Conservation (phyloP, 1,140 invertebrate genomes). For the Choristoneura fumiferana region DNA sequence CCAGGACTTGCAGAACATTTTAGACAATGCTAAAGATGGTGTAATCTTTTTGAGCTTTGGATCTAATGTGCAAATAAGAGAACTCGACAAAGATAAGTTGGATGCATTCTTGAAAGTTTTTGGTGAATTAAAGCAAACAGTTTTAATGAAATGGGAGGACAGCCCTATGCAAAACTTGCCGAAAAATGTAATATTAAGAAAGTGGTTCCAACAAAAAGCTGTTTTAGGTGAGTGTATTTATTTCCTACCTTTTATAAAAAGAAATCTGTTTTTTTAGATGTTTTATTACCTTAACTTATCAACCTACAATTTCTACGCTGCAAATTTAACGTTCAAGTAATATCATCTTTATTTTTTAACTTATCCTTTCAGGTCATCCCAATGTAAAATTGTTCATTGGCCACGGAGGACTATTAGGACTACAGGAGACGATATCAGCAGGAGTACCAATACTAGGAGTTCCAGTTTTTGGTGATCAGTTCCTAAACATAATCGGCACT, state of each 20-base stretch:
- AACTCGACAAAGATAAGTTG: conserved; percentile 22
- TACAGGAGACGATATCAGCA: conserved; percentile 80
- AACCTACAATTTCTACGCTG: too few species aligned
- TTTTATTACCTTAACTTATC: too few species aligned
- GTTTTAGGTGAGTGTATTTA: conserved; percentile 68
- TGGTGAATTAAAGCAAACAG: conserved; percentile 52
- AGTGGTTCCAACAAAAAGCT: conserved; percentile 82
- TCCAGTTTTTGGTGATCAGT: conserved; percentile 80
- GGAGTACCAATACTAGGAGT: conserved; percentile 82
- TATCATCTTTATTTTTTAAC: not conserved
- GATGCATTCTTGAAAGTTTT: conserved; percentile 47
- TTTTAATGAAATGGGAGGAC: conserved; percentile 70
- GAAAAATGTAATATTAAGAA: conserved; percentile 77
- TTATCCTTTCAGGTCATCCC: conserved; percentile 58
- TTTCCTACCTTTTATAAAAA: too few species aligned
- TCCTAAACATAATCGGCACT: conserved; percentile 68
- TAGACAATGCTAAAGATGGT: conserved; percentile 34
- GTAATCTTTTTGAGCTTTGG: conserved; percentile 53
- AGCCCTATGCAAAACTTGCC: conserved; percentile 38
- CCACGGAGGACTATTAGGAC: conserved; percentile 81
- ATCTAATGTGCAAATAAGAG: conserved; percentile 32
- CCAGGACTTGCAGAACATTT: conserved; percentile 35
- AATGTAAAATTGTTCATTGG: conserved; percentile 79
- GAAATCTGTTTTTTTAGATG: too few species aligned
- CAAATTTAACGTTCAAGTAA: too few species aligned